Conservation (phyloP, 2,113 vertebrate species). For the Proteles cristata region DNA sequence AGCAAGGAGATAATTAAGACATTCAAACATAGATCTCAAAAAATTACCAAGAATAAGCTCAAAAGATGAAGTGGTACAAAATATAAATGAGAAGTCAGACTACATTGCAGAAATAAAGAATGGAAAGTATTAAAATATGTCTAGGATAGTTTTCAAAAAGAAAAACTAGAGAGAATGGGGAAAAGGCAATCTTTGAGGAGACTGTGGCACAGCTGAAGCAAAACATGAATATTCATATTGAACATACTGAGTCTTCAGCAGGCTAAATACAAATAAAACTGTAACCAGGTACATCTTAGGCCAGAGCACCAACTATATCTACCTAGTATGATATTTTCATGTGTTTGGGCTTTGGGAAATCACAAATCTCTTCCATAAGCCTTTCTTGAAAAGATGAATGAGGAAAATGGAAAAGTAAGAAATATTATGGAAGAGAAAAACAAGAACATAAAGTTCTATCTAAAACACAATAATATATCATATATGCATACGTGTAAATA, state of each 20-base stretch:
- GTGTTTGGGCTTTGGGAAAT: slow-evolving; percentile 26
- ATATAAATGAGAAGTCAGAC: slow-evolving; percentile 4
- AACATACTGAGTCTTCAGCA: not conserved
- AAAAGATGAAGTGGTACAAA: not conserved
- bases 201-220: not conserved
- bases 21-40: not conserved
- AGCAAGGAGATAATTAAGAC: not conserved
- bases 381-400: slow-evolving; percentile 34
- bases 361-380: not conserved
- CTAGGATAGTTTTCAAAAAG: not conserved
- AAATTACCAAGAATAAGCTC: slow-evolving; percentile 22
- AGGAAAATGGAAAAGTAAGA: slow-evolving; percentile 34
- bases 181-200: slow-evolving; percentile 15
- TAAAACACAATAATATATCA: slow-evolving; percentile 17
- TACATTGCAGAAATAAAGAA: not conserved
- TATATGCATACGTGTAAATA: not conserved
- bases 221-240: slow-evolving; percentile 2
- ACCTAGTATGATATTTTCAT: not conserved
- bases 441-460: slow-evolving; percentile 3
- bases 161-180: not conserved
- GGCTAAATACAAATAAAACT: not conserved
- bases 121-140: not conserved
- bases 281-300: not conserved
- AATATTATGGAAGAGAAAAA: not conserved
- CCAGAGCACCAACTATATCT: slow-evolving; percentile 1